Base-by-base conservation (phyloP, 1,140 invertebrate genomes). In the Pentalonia nigronervosa region DNA sequence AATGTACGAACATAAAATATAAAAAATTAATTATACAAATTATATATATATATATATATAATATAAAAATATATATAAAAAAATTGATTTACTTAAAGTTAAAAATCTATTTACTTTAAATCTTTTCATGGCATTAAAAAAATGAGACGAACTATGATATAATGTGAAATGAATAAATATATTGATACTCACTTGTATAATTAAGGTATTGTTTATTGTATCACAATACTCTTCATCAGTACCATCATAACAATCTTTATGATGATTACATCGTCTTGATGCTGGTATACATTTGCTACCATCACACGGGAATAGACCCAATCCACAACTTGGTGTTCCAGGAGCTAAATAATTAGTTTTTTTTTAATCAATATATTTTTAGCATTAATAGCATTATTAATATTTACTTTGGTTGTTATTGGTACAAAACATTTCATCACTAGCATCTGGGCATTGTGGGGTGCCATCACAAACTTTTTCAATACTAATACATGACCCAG, bases 361-460 rank as follows among this genome's bases (percentile, higher is more conserved):
- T 56, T 89, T 60, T 87, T 53, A 84, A 53, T 48, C 1, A 67
- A 48, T 45, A 67, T 50, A 36, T n/a, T 53, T 89, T 30, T 67
- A 67, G 30, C 25, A 30, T n/a, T 92, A n/a, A 36, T 47, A 89
- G 25, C 23, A 84, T 14, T 47, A 36, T 34, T 47, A 93, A 93
- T 48, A n/a, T 41, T 60, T 87, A 84, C 67, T 90, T 76, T 88
- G 84, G 25, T 48, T 93, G n/a, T 86, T 90, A 1, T 94, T 93
- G 11, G 95, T 94, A 93, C 96, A 97, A 48, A 95, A 95, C 20
- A 94, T 67, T 94, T 99, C 98, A 95, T 99, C 98, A 84, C 96
- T 97, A 50, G 96, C 96, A 95, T 98, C 97, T 1, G 97, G 96
- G 96, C 98, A 99, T 94, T 98, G 97, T 7, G 95, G 94, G 0